Base-by-base conservation (phyloP, 2,888 invertebrate genomes). In the Sarcophaga subvicina region DNA sequence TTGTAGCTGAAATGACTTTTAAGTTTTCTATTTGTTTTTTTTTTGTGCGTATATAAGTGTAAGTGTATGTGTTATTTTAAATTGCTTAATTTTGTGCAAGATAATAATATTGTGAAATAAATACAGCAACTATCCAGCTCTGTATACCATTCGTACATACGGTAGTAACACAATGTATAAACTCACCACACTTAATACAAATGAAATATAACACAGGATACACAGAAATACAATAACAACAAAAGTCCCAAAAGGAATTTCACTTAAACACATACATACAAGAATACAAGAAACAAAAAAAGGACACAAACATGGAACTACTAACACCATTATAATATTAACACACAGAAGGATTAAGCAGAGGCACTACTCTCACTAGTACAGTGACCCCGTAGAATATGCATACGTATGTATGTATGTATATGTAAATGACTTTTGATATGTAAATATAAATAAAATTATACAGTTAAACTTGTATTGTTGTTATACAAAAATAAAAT, bases 81-180 rank as follows among this genome's bases (percentile, higher is more conserved):
- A 88, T 87, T 87, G 83, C 73, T 87, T 88, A 88, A 87, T 85
- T 87, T 83, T 85, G 78, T 79, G 81, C 85, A 85, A 79, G 69
- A 81, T 83, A 81, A 82, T 85, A 88, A 88, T 83, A 79, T 79
- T 85, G 63, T 76, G 73, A 60, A 70, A 75, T 73, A 85, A 81
- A 85, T 80, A 77, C 76, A 70, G 37, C 14, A 63, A 75, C 12
- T 49, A 49, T 14, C 3, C 49, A 49, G 49, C 54, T 54, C 14
- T 54, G 14, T 54, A 54, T 54, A 54, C 17, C 12, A 17, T 22
- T 22, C 22, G 22, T 14, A 54, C 17, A 54, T 1, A 14, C 17
- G 54, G 0, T 17, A 10, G 37, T 54, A 12, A 54, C 17, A 54
- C 5, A 17, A 14, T 54, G 22, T 22, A 17, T 54, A 54, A 54